phyloP scores from a whole-genome alignment of 2,888 invertebrate genomes.

The Melanotus villosus region DNA sequence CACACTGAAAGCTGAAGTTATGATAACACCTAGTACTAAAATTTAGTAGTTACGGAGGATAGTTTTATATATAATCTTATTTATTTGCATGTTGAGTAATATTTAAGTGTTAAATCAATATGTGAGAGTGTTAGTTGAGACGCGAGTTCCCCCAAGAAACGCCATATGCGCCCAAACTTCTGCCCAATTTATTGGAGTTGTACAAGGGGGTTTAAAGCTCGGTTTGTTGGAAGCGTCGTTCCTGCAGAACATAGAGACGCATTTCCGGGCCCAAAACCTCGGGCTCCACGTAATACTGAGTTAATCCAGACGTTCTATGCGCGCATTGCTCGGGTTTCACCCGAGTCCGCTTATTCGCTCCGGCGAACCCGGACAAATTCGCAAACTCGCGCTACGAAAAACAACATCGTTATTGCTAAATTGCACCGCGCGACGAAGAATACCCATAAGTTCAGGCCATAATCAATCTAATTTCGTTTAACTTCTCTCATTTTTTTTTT shows the following conservation, averaged over 20 bases:
- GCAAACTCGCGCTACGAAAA: constrained; percentile 33
- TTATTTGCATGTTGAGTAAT: too few relatives aligned
- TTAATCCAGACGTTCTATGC: constrained; percentile 45
- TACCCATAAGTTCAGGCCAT: constrained; percentile 36
- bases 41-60: too few relatives aligned
- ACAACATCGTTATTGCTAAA: constrained; percentile 40
- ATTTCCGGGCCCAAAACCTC: constrained; percentile 40
- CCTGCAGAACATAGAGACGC: constrained; percentile 36
- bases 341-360: constrained; percentile 39
- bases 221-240: constrained; percentile 32
- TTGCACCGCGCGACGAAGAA: constrained; percentile 30
- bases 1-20: too few relatives aligned
- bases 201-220: constrained; percentile 35
- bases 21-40: too few relatives aligned
- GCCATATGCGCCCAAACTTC: constrained; percentile 32
- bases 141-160: constrained; percentile 14
- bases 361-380: constrained; percentile 45
- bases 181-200: constrained; percentile 34
- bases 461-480: constrained; percentile 34
- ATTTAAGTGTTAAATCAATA: too few relatives aligned
- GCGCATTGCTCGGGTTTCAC: constrained; percentile 43
- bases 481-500: background rate
- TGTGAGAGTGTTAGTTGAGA: too few relatives aligned
- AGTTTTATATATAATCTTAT: too few relatives aligned
- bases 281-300: constrained; percentile 36